These are phyloP conservation scores for Haliclona indistincta DNA, from an alignment of 37 sponge, comb jelly and placozoan genomes.

Conservation along the genomic window DNA sequence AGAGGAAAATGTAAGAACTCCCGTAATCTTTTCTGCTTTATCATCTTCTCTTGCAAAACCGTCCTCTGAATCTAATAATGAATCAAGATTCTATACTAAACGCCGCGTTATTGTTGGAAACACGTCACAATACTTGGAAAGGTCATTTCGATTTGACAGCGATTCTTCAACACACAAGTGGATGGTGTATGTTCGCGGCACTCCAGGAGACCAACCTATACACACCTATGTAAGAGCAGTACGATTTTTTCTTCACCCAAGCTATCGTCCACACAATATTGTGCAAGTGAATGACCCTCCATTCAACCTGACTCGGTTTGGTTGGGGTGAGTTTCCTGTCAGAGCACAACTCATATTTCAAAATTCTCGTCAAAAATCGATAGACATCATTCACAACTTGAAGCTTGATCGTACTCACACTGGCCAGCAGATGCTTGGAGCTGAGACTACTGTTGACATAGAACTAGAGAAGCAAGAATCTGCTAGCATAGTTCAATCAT, in stretches of 20 bases:
- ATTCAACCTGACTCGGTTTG: constrained; percentile 78
- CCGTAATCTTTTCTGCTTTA: too few relatives aligned
- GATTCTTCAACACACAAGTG: constrained; percentile 90
- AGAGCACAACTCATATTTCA: constrained; percentile 78
- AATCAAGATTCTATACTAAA: constrained; percentile 42
- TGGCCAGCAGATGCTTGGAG: constrained; percentile 85
- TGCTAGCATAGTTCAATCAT: too few relatives aligned
- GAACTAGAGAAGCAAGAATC: constrained; percentile 24
- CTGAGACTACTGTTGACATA: constrained; percentile 73
- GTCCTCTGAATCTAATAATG: too few relatives aligned
- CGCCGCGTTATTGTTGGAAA: constrained; percentile 80
- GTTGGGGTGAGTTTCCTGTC: constrained; percentile 94
- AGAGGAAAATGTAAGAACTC: too few relatives aligned
- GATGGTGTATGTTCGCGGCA: constrained; percentile 87
- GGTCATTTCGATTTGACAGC: background rate
- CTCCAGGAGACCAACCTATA: constrained; percentile 52
- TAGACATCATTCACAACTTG: constrained; percentile 82
- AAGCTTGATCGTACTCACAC: constrained; percentile 77
- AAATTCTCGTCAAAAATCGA: constrained; percentile 49
- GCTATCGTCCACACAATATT: constrained; percentile 86
- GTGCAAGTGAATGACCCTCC: constrained; percentile 62
- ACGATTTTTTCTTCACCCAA: constrained; percentile 86
- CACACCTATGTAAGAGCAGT: constrained; percentile 68
- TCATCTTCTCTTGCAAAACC: too few relatives aligned
- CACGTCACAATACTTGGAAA: constrained; percentile 73